These are phyloP conservation scores for Micropterix aruncella DNA, from an alignment of 2,888 invertebrate species.

Conservation along the genomic window DNA sequence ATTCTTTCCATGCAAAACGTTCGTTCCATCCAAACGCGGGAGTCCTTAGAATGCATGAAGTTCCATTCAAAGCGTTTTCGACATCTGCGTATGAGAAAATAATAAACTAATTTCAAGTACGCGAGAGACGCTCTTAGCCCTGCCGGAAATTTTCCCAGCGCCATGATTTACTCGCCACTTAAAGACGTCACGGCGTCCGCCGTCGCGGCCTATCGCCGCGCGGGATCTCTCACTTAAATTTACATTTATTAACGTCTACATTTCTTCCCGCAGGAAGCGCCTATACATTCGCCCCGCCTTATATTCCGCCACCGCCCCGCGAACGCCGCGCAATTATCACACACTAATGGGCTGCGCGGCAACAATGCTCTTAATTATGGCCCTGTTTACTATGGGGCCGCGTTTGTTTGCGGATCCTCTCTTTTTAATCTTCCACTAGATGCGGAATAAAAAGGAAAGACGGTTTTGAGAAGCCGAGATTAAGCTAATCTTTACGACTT, in stretches of 20 bases:
- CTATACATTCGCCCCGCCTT: not conserved
- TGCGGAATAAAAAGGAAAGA: too few relatives aligned
- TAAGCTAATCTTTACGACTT: too few relatives aligned
- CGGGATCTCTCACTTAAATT: not conserved
- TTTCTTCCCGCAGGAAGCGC: not conserved
- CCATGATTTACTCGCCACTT: not conserved
- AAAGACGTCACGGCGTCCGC: not conserved
- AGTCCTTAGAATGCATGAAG: too few relatives aligned
- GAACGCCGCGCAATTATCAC: not conserved
- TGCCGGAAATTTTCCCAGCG: not conserved
- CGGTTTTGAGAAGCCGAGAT: too few relatives aligned
- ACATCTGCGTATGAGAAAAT: too few relatives aligned
- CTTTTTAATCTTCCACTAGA: not conserved
- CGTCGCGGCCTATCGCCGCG: not conserved
- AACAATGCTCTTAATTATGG: not conserved
- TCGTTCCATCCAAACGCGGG: too few relatives aligned
- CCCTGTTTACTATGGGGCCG: not conserved
- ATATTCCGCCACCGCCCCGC: not conserved
- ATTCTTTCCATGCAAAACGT: too few relatives aligned
- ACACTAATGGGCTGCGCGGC: not conserved
- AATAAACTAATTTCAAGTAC: too few relatives aligned
- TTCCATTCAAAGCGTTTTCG: too few relatives aligned
- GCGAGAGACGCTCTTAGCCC: too few relatives aligned
- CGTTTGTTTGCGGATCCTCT: not conserved
- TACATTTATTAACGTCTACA: not conserved